Conservation (phyloP, 2,797 vertebrate genomes). For the Falco novaeseelandiae region DNA sequence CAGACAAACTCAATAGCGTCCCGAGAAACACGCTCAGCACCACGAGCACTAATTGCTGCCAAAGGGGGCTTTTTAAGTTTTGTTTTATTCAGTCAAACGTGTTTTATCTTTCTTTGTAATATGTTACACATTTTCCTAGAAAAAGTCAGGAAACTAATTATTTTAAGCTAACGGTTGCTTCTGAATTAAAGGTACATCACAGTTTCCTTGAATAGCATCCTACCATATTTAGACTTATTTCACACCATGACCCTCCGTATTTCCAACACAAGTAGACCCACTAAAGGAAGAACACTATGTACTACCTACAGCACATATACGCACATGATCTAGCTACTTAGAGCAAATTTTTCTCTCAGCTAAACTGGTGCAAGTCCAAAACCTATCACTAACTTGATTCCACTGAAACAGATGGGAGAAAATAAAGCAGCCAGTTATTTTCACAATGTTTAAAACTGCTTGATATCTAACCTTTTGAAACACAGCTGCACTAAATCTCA, state of each 20-base stretch:
- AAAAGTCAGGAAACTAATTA: conserved; percentile 22
- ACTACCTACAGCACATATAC: background rate
- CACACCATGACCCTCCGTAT: background rate
- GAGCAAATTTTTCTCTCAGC: background rate
- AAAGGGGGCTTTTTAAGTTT: background rate
- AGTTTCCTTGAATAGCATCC: conserved; percentile 8
- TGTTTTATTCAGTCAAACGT: background rate
- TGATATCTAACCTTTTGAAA: background rate
- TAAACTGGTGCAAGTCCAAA: background rate
- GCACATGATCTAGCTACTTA: background rate
- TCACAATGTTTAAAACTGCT: background rate
- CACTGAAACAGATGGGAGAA: background rate
- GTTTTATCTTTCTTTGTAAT: background rate
- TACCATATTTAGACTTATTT: conserved; percentile 7
- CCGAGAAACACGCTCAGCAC: background rate
- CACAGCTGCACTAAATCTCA: conserved; percentile 14
- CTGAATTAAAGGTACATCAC: background rate
- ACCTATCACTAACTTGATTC: background rate
- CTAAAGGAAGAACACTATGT: background rate
- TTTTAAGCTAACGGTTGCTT: background rate
- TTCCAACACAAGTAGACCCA: background rate
- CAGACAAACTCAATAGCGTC: conserved; percentile 31
- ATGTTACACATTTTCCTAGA: background rate
- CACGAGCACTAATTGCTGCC: background rate
- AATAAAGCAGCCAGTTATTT: background rate